These are phyloP conservation scores for Drosophila funebris DNA, from an alignment of 1,140 invertebrate genomes.

Conservation along the genomic window DNA sequence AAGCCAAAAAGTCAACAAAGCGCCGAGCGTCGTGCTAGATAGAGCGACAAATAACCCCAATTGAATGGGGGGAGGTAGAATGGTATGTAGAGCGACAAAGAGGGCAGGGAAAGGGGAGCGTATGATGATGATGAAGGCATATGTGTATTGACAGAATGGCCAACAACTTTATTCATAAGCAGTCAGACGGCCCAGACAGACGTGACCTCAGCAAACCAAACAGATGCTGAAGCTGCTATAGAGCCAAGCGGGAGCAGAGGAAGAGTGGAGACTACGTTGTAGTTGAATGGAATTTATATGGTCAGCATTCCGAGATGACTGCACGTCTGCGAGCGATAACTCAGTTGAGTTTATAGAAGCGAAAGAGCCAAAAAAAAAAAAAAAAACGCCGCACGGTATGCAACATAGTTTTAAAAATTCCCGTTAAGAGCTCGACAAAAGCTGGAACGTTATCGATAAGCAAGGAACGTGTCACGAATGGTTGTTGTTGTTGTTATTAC, in stretches of 20 bases:
- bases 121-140: not conserved
- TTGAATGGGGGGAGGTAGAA: constrained; percentile 54
- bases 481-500: constrained; percentile 7
- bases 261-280: not conserved
- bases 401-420: constrained; percentile 66
- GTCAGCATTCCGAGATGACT: constrained; percentile 65
- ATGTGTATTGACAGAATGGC: constrained; percentile 71
- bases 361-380: constrained; percentile 2
- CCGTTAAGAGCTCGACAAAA: constrained; percentile 10
- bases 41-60: constrained; percentile 82
- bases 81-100: not conserved
- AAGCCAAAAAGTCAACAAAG: constrained; percentile 79
- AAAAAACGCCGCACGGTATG: constrained; percentile 27
- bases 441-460: constrained; percentile 61
- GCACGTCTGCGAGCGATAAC: constrained; percentile 79
- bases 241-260: too few species aligned
- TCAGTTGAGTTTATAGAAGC: constrained; percentile 66
- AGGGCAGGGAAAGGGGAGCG: not conserved
- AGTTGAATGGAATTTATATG: constrained; percentile 30
- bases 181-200: constrained; percentile 53
- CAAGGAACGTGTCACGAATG: constrained; percentile 55
- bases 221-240: constrained; percentile 31
- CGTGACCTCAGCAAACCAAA: constrained; percentile 65
- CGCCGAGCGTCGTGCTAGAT: constrained; percentile 52
- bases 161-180: constrained; percentile 81